Base-by-base conservation (phyloP, 1,140 invertebrate species). In the Scaptomyza hsui region DNA sequence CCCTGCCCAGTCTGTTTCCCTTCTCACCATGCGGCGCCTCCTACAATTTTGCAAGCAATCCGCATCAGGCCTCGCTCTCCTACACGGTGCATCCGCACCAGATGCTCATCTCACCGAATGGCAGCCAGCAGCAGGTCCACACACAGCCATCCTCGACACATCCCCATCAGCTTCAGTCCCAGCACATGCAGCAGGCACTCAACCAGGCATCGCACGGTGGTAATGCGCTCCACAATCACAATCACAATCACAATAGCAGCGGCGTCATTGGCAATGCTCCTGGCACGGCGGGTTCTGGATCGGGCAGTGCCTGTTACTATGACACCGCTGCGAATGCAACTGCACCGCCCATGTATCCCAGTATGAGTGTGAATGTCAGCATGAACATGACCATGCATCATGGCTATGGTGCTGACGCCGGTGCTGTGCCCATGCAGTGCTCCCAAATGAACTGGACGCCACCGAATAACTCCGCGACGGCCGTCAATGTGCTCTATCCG, bases 301-400 rank as follows among this genome's bases (percentile, higher is more conserved):
- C 60, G 5, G 53, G 57, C 35, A 6, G 61, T 5, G 69, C 70
- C 39, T 85, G 81, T 45, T 91, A 91, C 48, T 91, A 91, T 7
- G 89, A 90, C 47, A 49, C 73, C 0, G 41, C 65, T 9, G 19
- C 49, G 48, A 56, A 67, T 52, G 51, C 68, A 29, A 7, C 79
- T 12, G 74, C 68, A 4, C 92, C 81, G 3, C 94, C 94, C 13
- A 93, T 95, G 73, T 97, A 97, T 91, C 96, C 96, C 13, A 95
- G 95, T 68, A 98, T 99, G 97, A 97, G 96, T 80, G 97, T 98
- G 61, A 99, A 98, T 89, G 97, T 98, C 0, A 98, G 97, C 59
- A 98, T 98, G 97, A 98, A 98, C 91, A 98, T 98, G 97, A 98
- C 97, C 15, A 98, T 98, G 95, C 96, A 96, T 91, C 96, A 96